Evolutionary conservation across 2,888 invertebrate genomes (phyloP).

Genomic region (Drosophila borealis): DNA sequence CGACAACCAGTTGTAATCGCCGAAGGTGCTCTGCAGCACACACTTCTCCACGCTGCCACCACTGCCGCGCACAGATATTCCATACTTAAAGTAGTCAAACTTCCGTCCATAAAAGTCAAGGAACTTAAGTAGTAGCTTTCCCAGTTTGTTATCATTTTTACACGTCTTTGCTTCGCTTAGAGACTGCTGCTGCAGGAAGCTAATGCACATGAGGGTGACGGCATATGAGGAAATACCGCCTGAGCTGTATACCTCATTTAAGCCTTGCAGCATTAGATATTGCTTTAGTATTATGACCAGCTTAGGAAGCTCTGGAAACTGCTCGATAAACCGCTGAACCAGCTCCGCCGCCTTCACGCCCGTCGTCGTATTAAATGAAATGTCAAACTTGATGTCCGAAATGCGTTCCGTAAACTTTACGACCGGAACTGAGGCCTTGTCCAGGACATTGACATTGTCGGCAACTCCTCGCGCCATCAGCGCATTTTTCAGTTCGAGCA

Average conservation of each 20-base stretch:
- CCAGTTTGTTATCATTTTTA: slow-evolving; percentile 51
- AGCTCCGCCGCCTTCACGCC: slow-evolving; percentile 64
- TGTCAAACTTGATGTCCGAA: slow-evolving; percentile 64
- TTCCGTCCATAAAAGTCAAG: slow-evolving; percentile 72
- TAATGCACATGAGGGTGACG: slow-evolving; percentile 64
- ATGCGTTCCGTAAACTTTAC: slow-evolving; percentile 64
- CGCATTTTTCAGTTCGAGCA: slow-evolving; percentile 43
- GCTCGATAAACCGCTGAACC: slow-evolving; percentile 43
- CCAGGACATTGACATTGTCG: slow-evolving; percentile 48
- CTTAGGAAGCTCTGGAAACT: slow-evolving; percentile 66
- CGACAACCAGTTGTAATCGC: slow-evolving; percentile 48
- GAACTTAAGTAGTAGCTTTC: slow-evolving; percentile 60
- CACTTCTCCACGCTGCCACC: slow-evolving; percentile 48
- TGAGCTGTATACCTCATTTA: slow-evolving; percentile 62
- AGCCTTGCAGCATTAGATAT: slow-evolving; percentile 50
- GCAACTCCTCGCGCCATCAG: slow-evolving; percentile 47
- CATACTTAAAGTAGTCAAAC: slow-evolving; percentile 62
- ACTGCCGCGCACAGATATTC: slow-evolving; percentile 47
- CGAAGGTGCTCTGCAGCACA: slow-evolving; percentile 29
- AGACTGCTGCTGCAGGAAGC: slow-evolving; percentile 56
- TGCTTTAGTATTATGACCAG: slow-evolving; percentile 67
- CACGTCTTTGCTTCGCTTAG: slow-evolving; percentile 2
- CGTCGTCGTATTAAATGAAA: slow-evolving; percentile 61
- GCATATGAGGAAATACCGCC: slow-evolving; percentile 71
- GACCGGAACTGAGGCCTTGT: slow-evolving; percentile 68